Evolutionary conservation across 1,140 invertebrate species (phyloP).

Genomic region (Tenebrio molitor): DNA sequence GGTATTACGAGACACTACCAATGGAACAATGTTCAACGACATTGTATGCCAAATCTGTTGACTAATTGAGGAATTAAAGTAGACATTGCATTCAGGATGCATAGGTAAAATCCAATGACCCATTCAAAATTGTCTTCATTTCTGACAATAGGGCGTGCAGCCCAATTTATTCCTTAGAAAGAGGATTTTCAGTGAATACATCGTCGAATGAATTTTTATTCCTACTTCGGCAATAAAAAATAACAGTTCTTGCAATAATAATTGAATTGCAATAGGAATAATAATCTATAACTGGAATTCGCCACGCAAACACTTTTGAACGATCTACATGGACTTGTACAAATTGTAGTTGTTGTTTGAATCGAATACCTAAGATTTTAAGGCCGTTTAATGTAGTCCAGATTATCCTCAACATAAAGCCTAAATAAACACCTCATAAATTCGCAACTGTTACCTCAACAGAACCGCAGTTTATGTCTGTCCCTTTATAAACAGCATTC

Average conservation of each 20-base stretch:
- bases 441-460: constrained; percentile 36
- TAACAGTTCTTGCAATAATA: too few species aligned
- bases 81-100: constrained; percentile 34
- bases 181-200: too few species aligned
- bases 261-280: too few species aligned
- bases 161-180: too few species aligned
- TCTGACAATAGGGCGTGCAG: neutral
- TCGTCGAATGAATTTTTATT: too few species aligned
- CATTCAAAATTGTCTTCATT: constrained; percentile 14
- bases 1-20: constrained; percentile 40
- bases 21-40: constrained; percentile 39
- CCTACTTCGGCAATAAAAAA: too few species aligned
- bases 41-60: constrained; percentile 42
- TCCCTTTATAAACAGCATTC: neutral
- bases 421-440: constrained; percentile 34
- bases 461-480: constrained; percentile 17
- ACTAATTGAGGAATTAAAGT: constrained; percentile 43
- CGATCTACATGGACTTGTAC: neutral
- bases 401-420: constrained; percentile 36
- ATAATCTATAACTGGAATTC: too few species aligned
- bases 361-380: constrained; percentile 36
- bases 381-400: constrained; percentile 33
- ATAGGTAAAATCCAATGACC: constrained; percentile 15
- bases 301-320: neutral
- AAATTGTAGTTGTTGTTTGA: constrained; percentile 3